phyloP scores from a whole-genome alignment of 92 coral and sea anemone genomes.

The Desmophyllum pertusum region DNA sequence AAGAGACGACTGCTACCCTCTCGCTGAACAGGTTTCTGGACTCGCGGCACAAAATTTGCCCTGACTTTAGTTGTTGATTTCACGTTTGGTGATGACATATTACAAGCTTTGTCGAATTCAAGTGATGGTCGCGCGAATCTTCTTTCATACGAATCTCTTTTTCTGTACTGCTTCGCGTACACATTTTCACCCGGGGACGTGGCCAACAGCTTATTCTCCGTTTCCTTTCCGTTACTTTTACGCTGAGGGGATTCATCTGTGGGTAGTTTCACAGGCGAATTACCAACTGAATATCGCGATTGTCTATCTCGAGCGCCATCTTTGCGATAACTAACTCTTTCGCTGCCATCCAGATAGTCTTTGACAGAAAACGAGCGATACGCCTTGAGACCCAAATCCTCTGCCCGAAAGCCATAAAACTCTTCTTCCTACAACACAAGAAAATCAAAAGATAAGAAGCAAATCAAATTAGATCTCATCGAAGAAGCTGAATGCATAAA shows the following conservation, averaged over 20 bases:
- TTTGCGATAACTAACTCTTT: constrained; percentile 26
- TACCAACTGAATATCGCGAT: constrained; percentile 6
- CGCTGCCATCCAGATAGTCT: constrained; percentile 31
- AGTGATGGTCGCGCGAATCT: constrained; percentile 63
- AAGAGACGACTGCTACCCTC: background rate
- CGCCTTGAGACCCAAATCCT: constrained; percentile 90
- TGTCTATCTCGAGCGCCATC: constrained; percentile 26
- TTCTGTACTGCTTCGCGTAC: constrained; percentile 92
- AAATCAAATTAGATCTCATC: background rate
- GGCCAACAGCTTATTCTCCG: background rate
- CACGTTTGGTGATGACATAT: constrained; percentile 56
- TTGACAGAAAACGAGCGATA: constrained; percentile 67
- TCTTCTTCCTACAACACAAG: constrained; percentile 77
- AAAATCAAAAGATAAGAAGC: constrained; percentile 12
- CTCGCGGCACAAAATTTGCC: constrained; percentile 78
- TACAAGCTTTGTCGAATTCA: constrained; percentile 39
- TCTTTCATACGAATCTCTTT: constrained; percentile 93
- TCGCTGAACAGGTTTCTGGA: constrained; percentile 37
- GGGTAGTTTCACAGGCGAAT: constrained; percentile 17
- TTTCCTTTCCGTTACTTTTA: constrained; percentile 25
- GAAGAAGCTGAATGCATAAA: constrained; percentile 28
- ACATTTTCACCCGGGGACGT: constrained; percentile 62
- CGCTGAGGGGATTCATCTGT: constrained; percentile 17
- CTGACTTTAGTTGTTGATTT: constrained; percentile 72
- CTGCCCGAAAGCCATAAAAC: constrained; percentile 92